Percentiles rank a stretch among this genome's conserved stretches.
phyloP scores from a whole-genome alignment of 2,888 invertebrate species.

The Macaria notata region DNA sequence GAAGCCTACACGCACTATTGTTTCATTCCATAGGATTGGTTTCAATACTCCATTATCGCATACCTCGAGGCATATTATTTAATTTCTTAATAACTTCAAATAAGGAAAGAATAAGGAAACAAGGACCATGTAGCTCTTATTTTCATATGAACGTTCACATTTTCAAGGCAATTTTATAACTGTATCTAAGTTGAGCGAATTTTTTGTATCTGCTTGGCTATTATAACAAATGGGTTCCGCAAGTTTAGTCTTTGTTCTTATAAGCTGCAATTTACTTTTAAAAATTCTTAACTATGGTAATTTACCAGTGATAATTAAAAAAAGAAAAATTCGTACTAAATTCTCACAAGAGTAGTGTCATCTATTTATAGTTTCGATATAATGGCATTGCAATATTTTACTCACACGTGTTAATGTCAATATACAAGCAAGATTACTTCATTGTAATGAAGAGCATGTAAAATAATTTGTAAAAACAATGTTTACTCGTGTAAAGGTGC shows the following conservation, averaged over 20 bases:
- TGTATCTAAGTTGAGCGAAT: conserved; percentile 3
- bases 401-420: too few species aligned
- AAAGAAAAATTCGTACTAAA: too few species aligned
- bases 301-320: too few species aligned
- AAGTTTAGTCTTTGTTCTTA: conserved; percentile 10
- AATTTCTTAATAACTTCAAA: conserved; percentile 25
- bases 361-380: too few species aligned
- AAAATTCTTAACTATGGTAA: too few species aligned
- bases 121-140: conserved; percentile 15
- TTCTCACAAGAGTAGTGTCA: too few species aligned
- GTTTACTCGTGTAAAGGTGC: too few species aligned
- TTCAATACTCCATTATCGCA: conserved; percentile 44
- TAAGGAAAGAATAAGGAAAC: conserved; percentile 26
- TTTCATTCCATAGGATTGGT: conserved; percentile 35
- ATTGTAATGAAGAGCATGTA: too few species aligned
- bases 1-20: conserved; percentile 8
- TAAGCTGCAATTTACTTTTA: too few species aligned
- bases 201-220: conserved; percentile 2
- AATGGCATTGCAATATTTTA: too few species aligned
- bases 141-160: conserved; percentile 16
- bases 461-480: too few species aligned
- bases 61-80: conserved; percentile 23
- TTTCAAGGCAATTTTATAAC: conserved; percentile 16
- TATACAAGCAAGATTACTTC: too few species aligned
- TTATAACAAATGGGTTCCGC: conserved; percentile 6